Evolutionary conservation across 2,797 vertebrate genomes (phyloP).

Genomic region (Halcyon badia): DNA sequence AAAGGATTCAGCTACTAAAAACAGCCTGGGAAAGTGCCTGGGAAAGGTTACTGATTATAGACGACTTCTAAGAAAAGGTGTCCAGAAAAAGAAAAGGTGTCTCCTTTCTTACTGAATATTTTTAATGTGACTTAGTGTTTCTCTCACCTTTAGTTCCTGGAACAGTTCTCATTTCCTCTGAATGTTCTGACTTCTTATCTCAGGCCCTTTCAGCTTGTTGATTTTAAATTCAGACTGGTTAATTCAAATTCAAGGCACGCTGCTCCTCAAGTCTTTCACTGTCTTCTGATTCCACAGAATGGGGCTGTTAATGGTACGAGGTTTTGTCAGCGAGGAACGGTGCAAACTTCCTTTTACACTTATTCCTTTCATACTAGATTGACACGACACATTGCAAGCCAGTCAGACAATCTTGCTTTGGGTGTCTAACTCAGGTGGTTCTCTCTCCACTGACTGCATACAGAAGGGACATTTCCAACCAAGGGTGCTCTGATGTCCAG

Average conservation of each 20-base stretch:
- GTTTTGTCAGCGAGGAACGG: background rate
- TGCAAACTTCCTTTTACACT: conserved; percentile 18
- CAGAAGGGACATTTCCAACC: background rate
- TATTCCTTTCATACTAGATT: background rate
- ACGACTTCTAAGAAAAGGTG: conserved; percentile 44
- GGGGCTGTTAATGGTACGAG: background rate
- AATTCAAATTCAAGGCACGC: conserved; percentile 51
- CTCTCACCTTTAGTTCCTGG: conserved; percentile 63
- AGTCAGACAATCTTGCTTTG: background rate
- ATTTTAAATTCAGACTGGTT: conserved; percentile 61
- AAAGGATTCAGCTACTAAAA: conserved; percentile 63
- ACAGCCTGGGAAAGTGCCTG: conserved; percentile 38
- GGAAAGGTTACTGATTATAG: conserved; percentile 57
- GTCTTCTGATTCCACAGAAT: background rate
- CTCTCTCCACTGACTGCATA: background rate
- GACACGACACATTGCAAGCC: background rate
- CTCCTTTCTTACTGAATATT: conserved; percentile 40
- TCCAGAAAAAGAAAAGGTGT: conserved; percentile 31
- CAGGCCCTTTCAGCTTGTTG: conserved; percentile 51
- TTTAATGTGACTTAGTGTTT: conserved; percentile 56
- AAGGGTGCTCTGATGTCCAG: background rate
- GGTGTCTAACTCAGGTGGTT: background rate
- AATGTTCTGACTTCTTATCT: conserved; percentile 63
- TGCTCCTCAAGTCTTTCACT: conserved; percentile 14
- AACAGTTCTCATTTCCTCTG: conserved; percentile 65